These are phyloP conservation scores for Brachionus sp. DNA, from an alignment of 1,140 invertebrate species.

Conservation along the genomic window DNA sequence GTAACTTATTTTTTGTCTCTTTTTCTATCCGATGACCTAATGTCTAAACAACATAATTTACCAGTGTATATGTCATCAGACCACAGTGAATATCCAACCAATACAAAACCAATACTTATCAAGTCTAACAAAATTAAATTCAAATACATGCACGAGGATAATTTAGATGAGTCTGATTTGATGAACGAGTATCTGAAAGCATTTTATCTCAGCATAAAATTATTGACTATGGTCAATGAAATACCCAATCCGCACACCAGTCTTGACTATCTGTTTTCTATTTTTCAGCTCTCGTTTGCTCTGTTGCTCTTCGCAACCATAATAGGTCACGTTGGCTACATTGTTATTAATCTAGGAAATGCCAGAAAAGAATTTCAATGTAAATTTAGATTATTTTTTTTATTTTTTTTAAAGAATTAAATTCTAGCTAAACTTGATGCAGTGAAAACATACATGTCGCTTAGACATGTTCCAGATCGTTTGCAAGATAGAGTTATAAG, in stretches of 20 bases:
- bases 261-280: constrained; percentile 62
- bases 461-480: constrained; percentile 86
- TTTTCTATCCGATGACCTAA: constrained; percentile 31
- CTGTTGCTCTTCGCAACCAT: constrained; percentile 59
- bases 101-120: background rate
- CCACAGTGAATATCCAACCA: background rate
- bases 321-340: constrained; percentile 59
- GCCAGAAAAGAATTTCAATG: constrained; percentile 61
- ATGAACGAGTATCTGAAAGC: constrained; percentile 80
- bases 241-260: constrained; percentile 72
- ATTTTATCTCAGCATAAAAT: constrained; percentile 95
- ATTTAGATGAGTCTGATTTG: constrained; percentile 14
- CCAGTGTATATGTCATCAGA: background rate
- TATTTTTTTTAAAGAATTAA: constrained; percentile 44
- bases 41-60: constrained; percentile 8
- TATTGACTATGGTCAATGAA: constrained; percentile 79
- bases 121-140: background rate
- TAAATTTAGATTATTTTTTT: constrained; percentile 49
- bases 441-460: constrained; percentile 96
- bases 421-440: constrained; percentile 87
- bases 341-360: constrained; percentile 58
- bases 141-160: background rate
- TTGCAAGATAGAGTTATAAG: constrained; percentile 96
- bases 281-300: constrained; percentile 57
- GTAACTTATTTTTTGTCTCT: constrained; percentile 74